Conservation (phyloP, 2,888 invertebrate species). For the Rhagonycha lutea region DNA sequence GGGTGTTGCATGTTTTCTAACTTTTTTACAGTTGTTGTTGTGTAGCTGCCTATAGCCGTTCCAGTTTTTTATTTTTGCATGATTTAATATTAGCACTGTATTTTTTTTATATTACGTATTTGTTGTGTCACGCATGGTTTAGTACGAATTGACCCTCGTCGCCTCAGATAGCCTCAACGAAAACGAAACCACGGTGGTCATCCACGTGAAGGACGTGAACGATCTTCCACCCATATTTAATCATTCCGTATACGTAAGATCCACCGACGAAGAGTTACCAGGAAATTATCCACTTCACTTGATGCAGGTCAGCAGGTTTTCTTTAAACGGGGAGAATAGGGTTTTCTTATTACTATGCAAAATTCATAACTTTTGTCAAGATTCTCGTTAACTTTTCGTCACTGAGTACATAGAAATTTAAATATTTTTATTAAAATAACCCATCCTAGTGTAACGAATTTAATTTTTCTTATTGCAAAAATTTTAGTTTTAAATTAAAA, state of each 20-base stretch:
- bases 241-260: conserved; percentile 70
- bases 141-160: conserved; percentile 88
- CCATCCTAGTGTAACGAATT: not conserved
- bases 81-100: not conserved
- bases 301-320: conserved; percentile 66
- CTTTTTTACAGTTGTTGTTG: conserved; percentile 12
- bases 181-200: conserved; percentile 81
- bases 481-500: not conserved
- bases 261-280: conserved; percentile 75
- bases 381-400: not conserved
- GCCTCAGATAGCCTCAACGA: conserved; percentile 90
- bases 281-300: conserved; percentile 72
- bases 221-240: conserved; percentile 86
- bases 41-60: conserved; percentile 17
- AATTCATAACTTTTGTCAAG: not conserved
- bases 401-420: not conserved
- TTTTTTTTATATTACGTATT: conserved; percentile 17
- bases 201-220: conserved; percentile 84
- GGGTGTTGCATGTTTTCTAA: conserved; percentile 47
- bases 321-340: conserved; percentile 11
- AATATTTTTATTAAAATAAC: not conserved
- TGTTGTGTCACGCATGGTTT: conserved; percentile 53
- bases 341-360: not conserved
- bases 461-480: not conserved
- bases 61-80: conserved; percentile 20